A percentile compares a stretch with the other conserved stretches of the same genome.
Conservation (phyloP, 2,797 vertebrate species). For the Chaetodon trifasciatus region DNA sequence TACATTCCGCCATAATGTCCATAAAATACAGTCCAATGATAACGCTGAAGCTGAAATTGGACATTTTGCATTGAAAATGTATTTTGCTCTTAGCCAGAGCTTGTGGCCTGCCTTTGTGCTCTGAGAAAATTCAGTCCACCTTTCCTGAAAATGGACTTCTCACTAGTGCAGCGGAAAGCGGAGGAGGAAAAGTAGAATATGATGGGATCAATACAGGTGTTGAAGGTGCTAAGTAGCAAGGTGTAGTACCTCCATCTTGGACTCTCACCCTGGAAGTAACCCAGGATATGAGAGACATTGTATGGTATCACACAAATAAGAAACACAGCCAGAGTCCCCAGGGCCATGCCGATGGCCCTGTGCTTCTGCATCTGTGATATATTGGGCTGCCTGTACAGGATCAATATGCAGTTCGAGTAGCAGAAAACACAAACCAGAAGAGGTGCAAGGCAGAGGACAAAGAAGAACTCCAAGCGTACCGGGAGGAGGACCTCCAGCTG, state of each 20-base stretch:
- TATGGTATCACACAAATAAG: constrained; percentile 88
- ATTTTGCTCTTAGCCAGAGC: not conserved
- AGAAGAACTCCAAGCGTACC: constrained; percentile 82
- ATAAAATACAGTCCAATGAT: not conserved
- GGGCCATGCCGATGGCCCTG: constrained; percentile 86
- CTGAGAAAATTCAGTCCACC: not conserved
- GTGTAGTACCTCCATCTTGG: constrained; percentile 83
- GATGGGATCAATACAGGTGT: constrained; percentile 88
- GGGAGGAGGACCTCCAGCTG: constrained; percentile 77
- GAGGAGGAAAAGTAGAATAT: constrained; percentile 84
- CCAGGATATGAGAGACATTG: constrained; percentile 85
- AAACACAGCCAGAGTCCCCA: constrained; percentile 85
- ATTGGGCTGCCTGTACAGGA: constrained; percentile 78
- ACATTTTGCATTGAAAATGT: not conserved
- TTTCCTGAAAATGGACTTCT: constrained; percentile 58
- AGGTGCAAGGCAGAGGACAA: constrained; percentile 84
- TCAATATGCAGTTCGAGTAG: constrained; percentile 83
- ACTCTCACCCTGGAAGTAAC: constrained; percentile 72
- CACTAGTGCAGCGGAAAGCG: constrained; percentile 60
- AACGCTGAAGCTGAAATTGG: not conserved
- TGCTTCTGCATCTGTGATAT: constrained; percentile 83
- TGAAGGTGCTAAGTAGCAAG: constrained; percentile 86
- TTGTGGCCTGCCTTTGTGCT: not conserved
- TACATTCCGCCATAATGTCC: not conserved
- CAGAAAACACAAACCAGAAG: constrained; percentile 85